A percentile compares a stretch with the other conserved stretches of the same genome.
These are phyloP conservation scores for Rhinoptilus africanus DNA, from an alignment of 2,113 vertebrate species.

Conservation along the genomic window DNA sequence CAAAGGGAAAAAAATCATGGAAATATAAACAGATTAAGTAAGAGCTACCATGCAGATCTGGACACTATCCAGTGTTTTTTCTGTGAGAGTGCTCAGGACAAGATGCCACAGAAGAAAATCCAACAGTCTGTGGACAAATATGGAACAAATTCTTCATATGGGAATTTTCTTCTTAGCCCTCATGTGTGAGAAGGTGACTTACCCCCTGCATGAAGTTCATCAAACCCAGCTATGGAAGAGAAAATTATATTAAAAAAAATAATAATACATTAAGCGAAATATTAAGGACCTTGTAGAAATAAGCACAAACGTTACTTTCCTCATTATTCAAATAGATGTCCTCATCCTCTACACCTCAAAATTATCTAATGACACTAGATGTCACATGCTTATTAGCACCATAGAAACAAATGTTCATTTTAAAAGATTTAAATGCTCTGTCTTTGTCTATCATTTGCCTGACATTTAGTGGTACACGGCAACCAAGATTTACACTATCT, in stretches of 20 bases:
- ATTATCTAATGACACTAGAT: neutral
- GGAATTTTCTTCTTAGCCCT: neutral
- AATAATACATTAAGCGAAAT: neutral
- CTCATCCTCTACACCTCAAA: neutral
- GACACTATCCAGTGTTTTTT: neutral
- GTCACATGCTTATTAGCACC: neutral
- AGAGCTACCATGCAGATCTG: neutral
- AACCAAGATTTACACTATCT: neutral
- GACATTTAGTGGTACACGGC: neutral
- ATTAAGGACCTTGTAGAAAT: neutral
- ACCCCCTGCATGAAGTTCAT: neutral
- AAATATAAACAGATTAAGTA: neutral
- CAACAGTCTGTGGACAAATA: neutral
- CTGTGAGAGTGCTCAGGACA: neutral
- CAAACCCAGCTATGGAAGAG: neutral
- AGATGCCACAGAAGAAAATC: neutral
- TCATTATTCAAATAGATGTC: neutral
- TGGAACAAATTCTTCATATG: neutral
- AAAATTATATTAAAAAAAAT: neutral
- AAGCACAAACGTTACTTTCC: neutral
- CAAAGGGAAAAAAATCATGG: neutral
- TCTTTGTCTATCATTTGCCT: neutral
- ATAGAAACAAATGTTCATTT: neutral
- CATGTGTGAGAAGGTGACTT: neutral
- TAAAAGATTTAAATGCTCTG: neutral